These are phyloP conservation scores for Sebastes schlegelii DNA, from an alignment of 2,113 vertebrate genomes.

Conservation along the genomic window DNA sequence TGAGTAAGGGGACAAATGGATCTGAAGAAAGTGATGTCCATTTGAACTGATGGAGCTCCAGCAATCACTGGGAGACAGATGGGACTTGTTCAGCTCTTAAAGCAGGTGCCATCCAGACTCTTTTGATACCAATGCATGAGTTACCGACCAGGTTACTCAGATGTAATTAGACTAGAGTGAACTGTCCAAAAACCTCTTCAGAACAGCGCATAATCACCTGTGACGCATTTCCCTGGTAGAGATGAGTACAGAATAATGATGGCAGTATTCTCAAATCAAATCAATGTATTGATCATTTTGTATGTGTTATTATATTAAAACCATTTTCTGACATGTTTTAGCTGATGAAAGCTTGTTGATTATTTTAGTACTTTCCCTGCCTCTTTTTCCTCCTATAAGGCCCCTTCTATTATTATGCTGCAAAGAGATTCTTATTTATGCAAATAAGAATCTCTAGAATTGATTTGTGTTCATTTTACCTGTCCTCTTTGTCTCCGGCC, in stretches of 20 bases:
- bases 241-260: background rate
- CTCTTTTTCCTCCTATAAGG: background rate
- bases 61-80: slow-evolving; percentile 31
- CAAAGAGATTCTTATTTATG: slow-evolving; percentile 27
- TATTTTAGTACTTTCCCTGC: background rate
- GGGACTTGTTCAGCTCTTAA: slow-evolving; percentile 28
- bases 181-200: background rate
- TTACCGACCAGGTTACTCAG: slow-evolving; percentile 24
- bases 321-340: too few species aligned
- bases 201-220: background rate
- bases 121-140: slow-evolving; percentile 22
- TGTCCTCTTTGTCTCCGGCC: slow-evolving; percentile 4
- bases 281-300: background rate
- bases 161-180: background rate
- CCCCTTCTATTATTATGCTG: background rate
- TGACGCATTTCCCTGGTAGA: background rate
- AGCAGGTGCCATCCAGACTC: slow-evolving; percentile 2
- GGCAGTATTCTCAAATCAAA: background rate
- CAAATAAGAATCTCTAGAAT: slow-evolving; percentile 35
- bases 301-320: too few species aligned
- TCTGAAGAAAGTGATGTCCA: slow-evolving; percentile 14
- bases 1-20: slow-evolving; percentile 23
- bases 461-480: slow-evolving; percentile 33
- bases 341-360: too few species aligned
- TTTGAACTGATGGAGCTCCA: slow-evolving; percentile 31